phyloP scores from a whole-genome alignment of 1,140 invertebrate genomes.

The Drosophila albomicans region DNA sequence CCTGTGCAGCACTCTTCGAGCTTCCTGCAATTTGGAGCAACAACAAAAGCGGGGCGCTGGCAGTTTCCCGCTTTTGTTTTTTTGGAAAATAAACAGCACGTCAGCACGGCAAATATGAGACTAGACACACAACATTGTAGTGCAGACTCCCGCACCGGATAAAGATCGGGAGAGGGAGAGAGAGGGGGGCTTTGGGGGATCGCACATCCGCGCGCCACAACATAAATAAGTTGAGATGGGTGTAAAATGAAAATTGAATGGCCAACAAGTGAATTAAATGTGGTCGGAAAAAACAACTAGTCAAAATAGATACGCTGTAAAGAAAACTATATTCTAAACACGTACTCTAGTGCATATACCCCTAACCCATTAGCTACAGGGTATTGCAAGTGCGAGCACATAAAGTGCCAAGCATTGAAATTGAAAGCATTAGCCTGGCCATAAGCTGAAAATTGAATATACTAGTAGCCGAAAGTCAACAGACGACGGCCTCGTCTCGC shows the following conservation, averaged over 20 bases:
- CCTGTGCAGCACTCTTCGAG: constrained; percentile 43
- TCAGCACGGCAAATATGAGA: constrained; percentile 30
- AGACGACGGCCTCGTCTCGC: constrained; percentile 9
- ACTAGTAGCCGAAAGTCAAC: constrained; percentile 21
- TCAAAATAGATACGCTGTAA: not conserved
- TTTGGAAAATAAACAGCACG: constrained; percentile 61
- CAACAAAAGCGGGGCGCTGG: constrained; percentile 42
- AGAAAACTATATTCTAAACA: no score
- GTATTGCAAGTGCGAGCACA: no score
- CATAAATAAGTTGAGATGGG: constrained; percentile 74
- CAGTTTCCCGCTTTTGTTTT: no score
- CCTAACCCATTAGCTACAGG: no score
- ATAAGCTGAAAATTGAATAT: constrained; percentile 19
- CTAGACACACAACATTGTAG: constrained; percentile 8
- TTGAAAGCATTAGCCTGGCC: constrained; percentile 55
- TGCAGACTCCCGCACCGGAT: constrained; percentile 36
- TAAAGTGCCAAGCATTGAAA: constrained; percentile 5
- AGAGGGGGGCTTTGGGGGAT: not conserved
- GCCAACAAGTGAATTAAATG: constrained; percentile 48
- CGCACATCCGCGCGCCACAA: constrained; percentile 61
- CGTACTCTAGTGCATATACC: no score
- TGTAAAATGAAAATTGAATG: constrained; percentile 83
- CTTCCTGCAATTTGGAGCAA: constrained; percentile 77
- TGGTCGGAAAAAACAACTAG: not conserved
- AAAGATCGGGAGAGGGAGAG: not conserved